These are phyloP conservation scores for Chelonus formosanus DNA, from an alignment of 2,888 invertebrate species.

Conservation along the genomic window DNA sequence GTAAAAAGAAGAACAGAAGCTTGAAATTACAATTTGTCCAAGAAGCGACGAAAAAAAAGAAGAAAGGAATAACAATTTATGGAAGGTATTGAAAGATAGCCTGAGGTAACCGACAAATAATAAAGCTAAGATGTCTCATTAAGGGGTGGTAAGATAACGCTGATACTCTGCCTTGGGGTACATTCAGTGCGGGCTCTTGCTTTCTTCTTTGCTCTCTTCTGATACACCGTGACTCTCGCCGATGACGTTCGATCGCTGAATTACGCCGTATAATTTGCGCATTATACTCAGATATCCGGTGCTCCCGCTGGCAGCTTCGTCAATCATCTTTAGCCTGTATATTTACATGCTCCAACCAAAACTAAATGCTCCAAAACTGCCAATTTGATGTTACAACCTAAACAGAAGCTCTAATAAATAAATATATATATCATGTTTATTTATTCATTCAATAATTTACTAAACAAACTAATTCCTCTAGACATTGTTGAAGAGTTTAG, in stretches of 20 bases:
- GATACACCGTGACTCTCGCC: constrained; percentile 25
- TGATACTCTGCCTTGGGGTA: constrained; percentile 38
- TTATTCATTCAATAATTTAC: no score
- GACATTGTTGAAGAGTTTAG: constrained; percentile 33
- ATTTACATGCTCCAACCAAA: constrained; percentile 2
- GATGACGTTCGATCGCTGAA: constrained; percentile 52
- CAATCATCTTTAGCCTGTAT: not conserved
- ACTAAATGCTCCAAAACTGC: constrained; percentile 7
- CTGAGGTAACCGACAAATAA: constrained; percentile 47
- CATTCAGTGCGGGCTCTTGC: constrained; percentile 37
- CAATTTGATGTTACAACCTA: constrained; percentile 7
- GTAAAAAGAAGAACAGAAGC: not conserved
- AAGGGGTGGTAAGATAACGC: constrained; percentile 49
- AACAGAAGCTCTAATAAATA: no score
- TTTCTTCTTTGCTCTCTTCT: constrained; percentile 40
- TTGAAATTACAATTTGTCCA: not conserved
- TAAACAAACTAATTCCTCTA: constrained; percentile 16
- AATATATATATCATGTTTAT: no score
- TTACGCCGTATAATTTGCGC: constrained; percentile 51
- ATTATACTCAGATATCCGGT: constrained; percentile 53
- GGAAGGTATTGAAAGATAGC: constrained; percentile 33
- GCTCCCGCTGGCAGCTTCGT: constrained; percentile 22
- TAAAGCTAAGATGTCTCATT: constrained; percentile 59
- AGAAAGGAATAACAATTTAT: constrained; percentile 25
- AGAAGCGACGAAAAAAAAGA: constrained; percentile 1